Evolutionary conservation across 2,888 invertebrate genomes (phyloP).

Genomic region (Quadriops clusia): DNA sequence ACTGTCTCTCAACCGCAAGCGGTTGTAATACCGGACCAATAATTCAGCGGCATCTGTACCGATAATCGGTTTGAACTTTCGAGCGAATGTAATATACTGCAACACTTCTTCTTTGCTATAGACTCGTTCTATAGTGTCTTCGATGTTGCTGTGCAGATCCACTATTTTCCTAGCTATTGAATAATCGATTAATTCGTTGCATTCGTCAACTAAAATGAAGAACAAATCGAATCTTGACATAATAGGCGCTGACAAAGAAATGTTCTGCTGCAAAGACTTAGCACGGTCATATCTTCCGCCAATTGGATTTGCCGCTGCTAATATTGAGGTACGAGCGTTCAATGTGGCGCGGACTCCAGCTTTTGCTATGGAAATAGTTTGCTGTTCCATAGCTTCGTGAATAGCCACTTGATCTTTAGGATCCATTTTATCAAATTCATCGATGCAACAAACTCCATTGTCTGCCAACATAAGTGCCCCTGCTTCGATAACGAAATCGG

Average conservation of each 20-base stretch:
- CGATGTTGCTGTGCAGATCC: slow-evolving; percentile 81
- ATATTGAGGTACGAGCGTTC: slow-evolving; percentile 93
- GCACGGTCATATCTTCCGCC: slow-evolving; percentile 94
- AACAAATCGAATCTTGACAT: slow-evolving; percentile 99
- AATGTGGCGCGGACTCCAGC: slow-evolving; percentile 94
- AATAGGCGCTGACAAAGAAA: slow-evolving; percentile 86
- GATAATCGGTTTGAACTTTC: slow-evolving; percentile 85
- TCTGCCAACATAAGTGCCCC: slow-evolving; percentile 99
- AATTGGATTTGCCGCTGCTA: slow-evolving; percentile 97
- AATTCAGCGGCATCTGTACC: slow-evolving; percentile 71
- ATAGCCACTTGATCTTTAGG: slow-evolving; percentile 94
- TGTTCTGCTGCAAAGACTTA: slow-evolving; percentile 89
- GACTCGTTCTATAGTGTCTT: slow-evolving; percentile 63
- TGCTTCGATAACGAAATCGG: slow-evolving; percentile 96
- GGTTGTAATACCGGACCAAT: slow-evolving; percentile 77
- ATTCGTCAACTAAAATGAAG: slow-evolving; percentile 95
- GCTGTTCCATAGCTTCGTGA: slow-evolving; percentile 99
- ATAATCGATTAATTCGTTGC: slow-evolving; percentile 89
- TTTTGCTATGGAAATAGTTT: slow-evolving; percentile 97
- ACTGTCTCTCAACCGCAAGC: slow-evolving; percentile 74
- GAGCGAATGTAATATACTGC: slow-evolving; percentile 92
- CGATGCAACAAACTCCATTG: slow-evolving; percentile 97
- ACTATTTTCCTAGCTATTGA: slow-evolving; percentile 94
- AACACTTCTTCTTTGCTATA: slow-evolving; percentile 85
- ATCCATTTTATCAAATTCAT: slow-evolving; percentile 99